Evolutionary conservation across 2,113 vertebrate genomes (phyloP), one percentile per base, ranked within the genome.

Genomic region (Antechinus flavipes): DNA sequence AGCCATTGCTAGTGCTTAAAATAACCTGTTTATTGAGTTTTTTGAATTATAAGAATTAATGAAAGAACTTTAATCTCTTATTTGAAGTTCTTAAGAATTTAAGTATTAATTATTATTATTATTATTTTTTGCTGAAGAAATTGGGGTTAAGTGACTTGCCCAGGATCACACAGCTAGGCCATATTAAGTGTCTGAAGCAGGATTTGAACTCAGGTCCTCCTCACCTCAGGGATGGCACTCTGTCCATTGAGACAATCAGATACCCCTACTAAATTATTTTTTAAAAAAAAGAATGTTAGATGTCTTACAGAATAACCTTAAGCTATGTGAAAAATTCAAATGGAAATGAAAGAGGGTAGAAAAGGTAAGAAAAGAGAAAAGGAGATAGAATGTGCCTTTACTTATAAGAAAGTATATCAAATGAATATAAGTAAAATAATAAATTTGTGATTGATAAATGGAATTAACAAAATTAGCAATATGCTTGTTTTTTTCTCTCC

Each of bases 401-500:
- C 92, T 27, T 23, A 8, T 91, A 68, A 92, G 90, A 96, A 97
- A 97, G 95, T 27, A 91, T 42, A 50, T 97, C 52, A 91, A 96
- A 95, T 89, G 91, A 52, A 52, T 52, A 52, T 52, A 84, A 96
- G 46, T 16, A 93, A 92, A 98, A 94, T 96, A 91, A 94, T 94
- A 93, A 92, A 89, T 96, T 95, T 94, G 54, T 8, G 89, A 30
- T 25, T 94, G 61, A 54, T 9, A 47, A 68, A 9, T 68, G 93
- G 55, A 95, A 76, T 94, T 95, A 89, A 47, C n/a, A 91, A 52
- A 68, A 94, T 30, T 89, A 53, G 95, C 91, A 94, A 19, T 61
- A 68, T 50, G 54, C 96, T 97, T 97, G 92, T 93, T 94, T 97
- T 49, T 94, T 96, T 94, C 50, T 96, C 54, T 54, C 95, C 58